Evolutionary conservation across 2,113 vertebrate genomes (phyloP).

Genomic region (Lagopus leucura): DNA sequence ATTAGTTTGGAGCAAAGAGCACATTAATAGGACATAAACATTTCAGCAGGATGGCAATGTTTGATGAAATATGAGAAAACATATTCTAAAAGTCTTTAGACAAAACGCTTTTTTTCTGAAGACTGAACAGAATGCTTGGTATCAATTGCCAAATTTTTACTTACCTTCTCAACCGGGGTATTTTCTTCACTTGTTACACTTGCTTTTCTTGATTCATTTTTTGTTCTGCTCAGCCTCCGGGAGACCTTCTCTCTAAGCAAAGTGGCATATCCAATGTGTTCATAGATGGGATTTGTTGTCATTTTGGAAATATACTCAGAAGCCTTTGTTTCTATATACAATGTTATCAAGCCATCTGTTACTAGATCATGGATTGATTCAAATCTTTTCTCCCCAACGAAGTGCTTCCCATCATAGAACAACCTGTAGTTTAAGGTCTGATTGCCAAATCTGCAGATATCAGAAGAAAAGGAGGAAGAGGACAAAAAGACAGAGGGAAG

Average conservation of each 20-base stretch:
- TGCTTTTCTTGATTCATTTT: conserved; percentile 85
- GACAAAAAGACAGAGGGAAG: background rate
- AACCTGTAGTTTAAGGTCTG: conserved; percentile 97
- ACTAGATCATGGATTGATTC: conserved; percentile 97
- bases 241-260: conserved; percentile 92
- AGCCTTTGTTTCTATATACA: conserved; percentile 98
- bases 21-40: background rate
- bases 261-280: conserved; percentile 94
- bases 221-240: conserved; percentile 85
- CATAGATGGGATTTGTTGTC: conserved; percentile 98
- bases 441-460: conserved; percentile 86
- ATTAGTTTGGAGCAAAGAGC: background rate
- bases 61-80: background rate
- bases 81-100: background rate
- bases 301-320: conserved; percentile 98
- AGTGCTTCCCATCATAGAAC: conserved; percentile 98
- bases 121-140: background rate
- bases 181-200: conserved; percentile 87
- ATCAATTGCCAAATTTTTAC: background rate
- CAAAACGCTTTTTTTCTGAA: background rate
- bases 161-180: conserved; percentile 86
- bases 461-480: background rate
- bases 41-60: background rate
- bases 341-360: conserved; percentile 95
- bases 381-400: conserved; percentile 97